phyloP scores from a whole-genome alignment of 2,113 vertebrate species.

The Mesembrinibis cayennensis region DNA sequence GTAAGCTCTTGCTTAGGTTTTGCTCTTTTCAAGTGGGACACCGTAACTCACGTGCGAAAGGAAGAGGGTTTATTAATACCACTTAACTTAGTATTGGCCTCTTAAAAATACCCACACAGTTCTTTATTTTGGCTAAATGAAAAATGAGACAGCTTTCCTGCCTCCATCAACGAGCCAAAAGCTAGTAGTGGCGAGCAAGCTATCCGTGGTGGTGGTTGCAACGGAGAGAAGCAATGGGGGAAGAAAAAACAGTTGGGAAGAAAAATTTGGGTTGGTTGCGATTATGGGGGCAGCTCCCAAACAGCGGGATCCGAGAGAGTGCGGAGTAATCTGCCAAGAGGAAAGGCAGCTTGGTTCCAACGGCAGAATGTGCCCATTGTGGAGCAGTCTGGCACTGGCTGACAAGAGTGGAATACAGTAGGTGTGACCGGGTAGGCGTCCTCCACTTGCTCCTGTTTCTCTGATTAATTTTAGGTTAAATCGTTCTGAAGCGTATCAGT shows the following conservation, averaged over 20 bases:
- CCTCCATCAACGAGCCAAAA: background rate
- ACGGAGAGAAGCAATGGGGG: background rate
- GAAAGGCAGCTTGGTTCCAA: background rate
- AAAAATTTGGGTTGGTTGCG: background rate
- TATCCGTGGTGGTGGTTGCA: background rate
- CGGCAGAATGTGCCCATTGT: fast-evolving
- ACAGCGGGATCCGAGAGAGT: background rate
- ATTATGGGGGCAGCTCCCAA: background rate
- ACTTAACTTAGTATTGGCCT: background rate
- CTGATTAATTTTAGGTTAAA: background rate
- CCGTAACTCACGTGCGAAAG: background rate
- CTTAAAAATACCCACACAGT: background rate
- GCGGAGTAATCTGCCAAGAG: background rate
- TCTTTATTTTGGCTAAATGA: background rate
- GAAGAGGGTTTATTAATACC: background rate
- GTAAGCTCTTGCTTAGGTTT: background rate
- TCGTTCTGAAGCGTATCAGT: background rate
- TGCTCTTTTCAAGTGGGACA: background rate
- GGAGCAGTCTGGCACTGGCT: background rate
- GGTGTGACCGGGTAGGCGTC: background rate
- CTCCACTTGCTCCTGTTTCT: background rate
- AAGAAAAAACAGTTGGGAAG: background rate
- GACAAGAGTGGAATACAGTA: background rate
- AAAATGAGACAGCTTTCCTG: background rate
- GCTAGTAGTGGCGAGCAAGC: background rate